Conservation (phyloP, 2,888 invertebrate genomes). For the Himalopsyche anomala region DNA sequence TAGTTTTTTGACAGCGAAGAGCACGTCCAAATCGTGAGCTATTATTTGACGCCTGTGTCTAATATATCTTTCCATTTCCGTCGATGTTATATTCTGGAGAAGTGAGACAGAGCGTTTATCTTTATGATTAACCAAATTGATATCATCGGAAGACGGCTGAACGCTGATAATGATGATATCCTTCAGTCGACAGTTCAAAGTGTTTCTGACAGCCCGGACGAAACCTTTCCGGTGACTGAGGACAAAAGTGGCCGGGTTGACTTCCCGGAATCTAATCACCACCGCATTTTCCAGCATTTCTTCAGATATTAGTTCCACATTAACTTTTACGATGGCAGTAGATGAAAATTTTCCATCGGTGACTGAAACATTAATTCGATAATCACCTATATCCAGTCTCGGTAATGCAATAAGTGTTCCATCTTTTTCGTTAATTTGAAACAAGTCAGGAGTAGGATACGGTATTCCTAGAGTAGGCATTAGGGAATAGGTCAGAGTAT, state of each 20-base stretch:
- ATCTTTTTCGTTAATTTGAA: slow-evolving; percentile 86
- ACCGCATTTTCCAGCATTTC: slow-evolving; percentile 92
- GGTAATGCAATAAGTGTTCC: slow-evolving; percentile 90
- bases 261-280: slow-evolving; percentile 88
- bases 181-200: slow-evolving; percentile 85
- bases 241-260: slow-evolving; percentile 90
- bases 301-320: slow-evolving; percentile 87
- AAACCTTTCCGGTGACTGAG: slow-evolving; percentile 91
- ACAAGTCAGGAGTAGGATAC: slow-evolving; percentile 82
- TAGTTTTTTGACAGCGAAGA: slow-evolving; percentile 85
- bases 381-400: slow-evolving; percentile 90
- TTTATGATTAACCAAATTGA: slow-evolving; percentile 65
- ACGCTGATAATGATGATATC: slow-evolving; percentile 93
- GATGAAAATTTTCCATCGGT: slow-evolving; percentile 93
- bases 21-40: slow-evolving; percentile 87
- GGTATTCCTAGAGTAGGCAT: slow-evolving; percentile 79
- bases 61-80: slow-evolving; percentile 41
- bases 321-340: slow-evolving; percentile 85
- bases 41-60: slow-evolving; percentile 70
- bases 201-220: slow-evolving; percentile 85
- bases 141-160: slow-evolving; percentile 80
- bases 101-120: slow-evolving; percentile 50
- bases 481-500: slow-evolving; percentile 87
- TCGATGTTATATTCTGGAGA: slow-evolving; percentile 44
- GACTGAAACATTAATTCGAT: slow-evolving; percentile 92